Conservation (phyloP, 2,888 invertebrate species). For the Ichneumon xanthorius region DNA sequence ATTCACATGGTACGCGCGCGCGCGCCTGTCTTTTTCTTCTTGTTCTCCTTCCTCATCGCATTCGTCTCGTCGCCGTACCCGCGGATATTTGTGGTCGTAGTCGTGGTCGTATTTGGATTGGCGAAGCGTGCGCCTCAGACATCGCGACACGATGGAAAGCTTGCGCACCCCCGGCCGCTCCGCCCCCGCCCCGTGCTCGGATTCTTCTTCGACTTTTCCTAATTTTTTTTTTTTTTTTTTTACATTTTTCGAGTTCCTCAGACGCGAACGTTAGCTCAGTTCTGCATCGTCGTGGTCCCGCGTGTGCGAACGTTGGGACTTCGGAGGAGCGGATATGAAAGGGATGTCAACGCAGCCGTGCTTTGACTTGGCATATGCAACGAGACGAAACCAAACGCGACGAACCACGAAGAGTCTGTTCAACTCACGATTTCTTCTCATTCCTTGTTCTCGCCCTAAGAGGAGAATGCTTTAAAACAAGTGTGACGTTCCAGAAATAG, state of each 20-base stretch:
- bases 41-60: slow-evolving; percentile 51
- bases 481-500: no score
- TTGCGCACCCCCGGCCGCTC: background rate
- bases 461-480: no score
- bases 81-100: slow-evolving; percentile 47
- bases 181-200: background rate
- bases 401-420: slow-evolving; percentile 61
- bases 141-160: slow-evolving; percentile 13
- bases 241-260: slow-evolving; percentile 2
- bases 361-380: slow-evolving; percentile 60
- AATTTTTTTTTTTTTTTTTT: background rate
- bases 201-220: background rate
- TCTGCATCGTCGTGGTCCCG: background rate
- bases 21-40: slow-evolving; percentile 4
- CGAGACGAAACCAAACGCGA: slow-evolving; percentile 58
- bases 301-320: background rate
- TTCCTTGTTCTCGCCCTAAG: background rate
- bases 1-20: slow-evolving; percentile 56
- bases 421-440: slow-evolving; percentile 43
- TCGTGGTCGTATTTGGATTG: slow-evolving; percentile 48
- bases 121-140: slow-evolving; percentile 21
- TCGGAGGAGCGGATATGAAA: background rate
- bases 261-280: background rate
- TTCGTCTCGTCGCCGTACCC: slow-evolving; percentile 41
- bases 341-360: slow-evolving; percentile 20